Evolutionary conservation across 2,113 vertebrate genomes (phyloP).

Genomic region (Tricholaema leucomelas): DNA sequence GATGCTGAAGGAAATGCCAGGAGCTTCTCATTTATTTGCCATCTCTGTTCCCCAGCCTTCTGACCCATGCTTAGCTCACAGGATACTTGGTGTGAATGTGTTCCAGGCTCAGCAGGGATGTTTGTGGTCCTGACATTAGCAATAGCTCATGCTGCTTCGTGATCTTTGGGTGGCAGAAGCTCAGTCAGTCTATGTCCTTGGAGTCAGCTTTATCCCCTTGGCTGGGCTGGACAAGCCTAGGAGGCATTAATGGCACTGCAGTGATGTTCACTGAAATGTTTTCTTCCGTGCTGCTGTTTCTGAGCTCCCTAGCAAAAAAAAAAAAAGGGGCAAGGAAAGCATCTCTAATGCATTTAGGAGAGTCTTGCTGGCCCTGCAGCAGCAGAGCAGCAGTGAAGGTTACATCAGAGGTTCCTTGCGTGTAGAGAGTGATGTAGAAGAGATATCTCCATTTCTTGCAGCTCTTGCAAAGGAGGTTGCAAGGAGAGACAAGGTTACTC

Average conservation of each 20-base stretch:
- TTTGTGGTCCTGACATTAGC: not conserved
- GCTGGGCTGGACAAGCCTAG: not conserved
- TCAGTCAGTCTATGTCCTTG: not conserved
- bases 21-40: fast-evolving
- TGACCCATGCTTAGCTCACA: not conserved
- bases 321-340: not conserved
- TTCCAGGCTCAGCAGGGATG: not conserved
- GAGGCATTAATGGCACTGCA: conserved; percentile 18
- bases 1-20: not conserved
- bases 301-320: not conserved
- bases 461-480: not conserved
- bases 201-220: conserved; percentile 12
- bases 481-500: not conserved
- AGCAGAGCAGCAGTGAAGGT: not conserved
- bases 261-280: not conserved
- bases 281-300: not conserved
- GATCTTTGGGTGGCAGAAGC: not conserved
- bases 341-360: not conserved
- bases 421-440: not conserved
- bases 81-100: not conserved
- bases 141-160: not conserved
- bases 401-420: not conserved
- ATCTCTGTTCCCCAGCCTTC: not conserved
- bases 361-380: not conserved
- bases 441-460: not conserved